Evolutionary conservation across 2,888 invertebrate species (phyloP).

Genomic region (Hymenopus coronatus): DNA sequence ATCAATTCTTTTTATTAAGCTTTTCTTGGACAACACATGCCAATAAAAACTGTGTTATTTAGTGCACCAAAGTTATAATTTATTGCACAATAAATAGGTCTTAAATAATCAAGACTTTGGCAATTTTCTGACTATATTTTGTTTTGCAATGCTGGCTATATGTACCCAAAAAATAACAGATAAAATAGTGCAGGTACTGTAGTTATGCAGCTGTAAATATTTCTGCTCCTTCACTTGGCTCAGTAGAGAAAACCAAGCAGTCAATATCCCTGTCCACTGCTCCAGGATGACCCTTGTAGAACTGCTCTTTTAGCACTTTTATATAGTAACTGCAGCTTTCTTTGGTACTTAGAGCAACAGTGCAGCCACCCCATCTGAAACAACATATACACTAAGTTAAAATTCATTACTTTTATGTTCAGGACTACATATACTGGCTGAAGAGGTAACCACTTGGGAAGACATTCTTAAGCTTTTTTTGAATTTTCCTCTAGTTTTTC

Average conservation of each 20-base stretch:
- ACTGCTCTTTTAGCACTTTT: constrained; percentile 63
- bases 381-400: neutral
- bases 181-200: neutral
- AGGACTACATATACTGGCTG: no score
- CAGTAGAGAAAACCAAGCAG: constrained; percentile 69
- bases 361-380: constrained; percentile 94
- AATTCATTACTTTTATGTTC: neutral
- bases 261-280: constrained; percentile 53
- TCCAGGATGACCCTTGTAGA: constrained; percentile 60
- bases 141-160: neutral
- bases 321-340: constrained; percentile 67
- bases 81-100: neutral
- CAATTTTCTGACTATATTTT: neutral
- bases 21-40: no score
- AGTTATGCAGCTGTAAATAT: constrained; percentile 46
- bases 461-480: no score
- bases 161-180: neutral
- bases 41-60: neutral
- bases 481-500: no score
- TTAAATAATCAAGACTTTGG: neutral
- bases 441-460: no score
- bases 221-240: constrained; percentile 64
- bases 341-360: constrained; percentile 76
- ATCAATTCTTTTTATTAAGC: no score
- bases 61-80: neutral